Percentiles rank a stretch among this genome's conserved stretches.
phyloP scores from a whole-genome alignment of 2,797 vertebrate species.

The Clarias pachynema region DNA sequence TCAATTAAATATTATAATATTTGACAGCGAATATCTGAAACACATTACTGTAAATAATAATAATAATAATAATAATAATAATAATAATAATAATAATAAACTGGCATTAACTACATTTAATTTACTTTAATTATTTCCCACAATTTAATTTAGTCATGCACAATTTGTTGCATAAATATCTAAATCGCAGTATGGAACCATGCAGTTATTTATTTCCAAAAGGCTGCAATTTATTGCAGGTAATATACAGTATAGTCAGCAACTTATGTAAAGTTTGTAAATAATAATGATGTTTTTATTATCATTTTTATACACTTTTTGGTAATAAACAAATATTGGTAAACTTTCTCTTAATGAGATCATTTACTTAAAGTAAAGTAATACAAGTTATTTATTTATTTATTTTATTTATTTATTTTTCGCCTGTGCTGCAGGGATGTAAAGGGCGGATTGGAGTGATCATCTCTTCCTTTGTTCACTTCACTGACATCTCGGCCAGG shows the following conservation, averaged over 20 bases:
- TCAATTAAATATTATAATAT: neutral
- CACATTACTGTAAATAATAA: neutral
- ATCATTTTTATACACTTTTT: too few species aligned
- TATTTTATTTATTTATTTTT: neutral
- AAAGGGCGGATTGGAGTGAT: slow-evolving; percentile 94
- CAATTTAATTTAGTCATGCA: neutral
- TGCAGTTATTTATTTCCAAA: too few species aligned
- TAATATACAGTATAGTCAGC: too few species aligned
- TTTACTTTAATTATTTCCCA: neutral
- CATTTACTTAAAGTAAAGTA: neutral
- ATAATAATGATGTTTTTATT: too few species aligned
- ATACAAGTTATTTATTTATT: neutral
- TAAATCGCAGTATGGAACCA: too few species aligned
- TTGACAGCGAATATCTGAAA: neutral
- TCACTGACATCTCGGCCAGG: slow-evolving; percentile 94
- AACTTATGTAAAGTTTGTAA: too few species aligned
- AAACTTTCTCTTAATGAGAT: too few species aligned
- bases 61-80: too few species aligned
- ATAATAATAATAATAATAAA: neutral
- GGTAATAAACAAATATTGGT: too few species aligned
- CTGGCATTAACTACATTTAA: neutral
- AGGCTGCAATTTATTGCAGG: too few species aligned
- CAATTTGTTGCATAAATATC: too few species aligned
- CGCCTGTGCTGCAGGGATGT: slow-evolving; percentile 78
- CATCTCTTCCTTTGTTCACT: slow-evolving; percentile 93